Percentiles rank a stretch among this genome's conserved stretches.
These are phyloP conservation scores for Tetramorium bicarinatum DNA, from an alignment of 2,888 invertebrate genomes.

Conservation along the genomic window DNA sequence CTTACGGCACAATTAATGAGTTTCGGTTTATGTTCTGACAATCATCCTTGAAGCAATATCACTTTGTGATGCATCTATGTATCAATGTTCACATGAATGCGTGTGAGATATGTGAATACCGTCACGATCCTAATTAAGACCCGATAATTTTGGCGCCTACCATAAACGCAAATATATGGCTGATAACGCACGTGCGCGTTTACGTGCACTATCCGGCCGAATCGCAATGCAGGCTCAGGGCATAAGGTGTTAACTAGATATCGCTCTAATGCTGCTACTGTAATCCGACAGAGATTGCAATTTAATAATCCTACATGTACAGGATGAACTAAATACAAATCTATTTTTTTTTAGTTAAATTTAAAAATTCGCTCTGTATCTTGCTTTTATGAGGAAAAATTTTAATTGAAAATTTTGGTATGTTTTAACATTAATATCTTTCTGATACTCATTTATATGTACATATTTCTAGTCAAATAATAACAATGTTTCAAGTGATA, in stretches of 20 bases:
- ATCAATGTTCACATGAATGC: slow-evolving; percentile 6
- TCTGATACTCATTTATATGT: background rate
- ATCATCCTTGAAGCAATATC: slow-evolving; percentile 15
- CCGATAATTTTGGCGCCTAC: slow-evolving; percentile 37
- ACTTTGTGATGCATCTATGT: background rate
- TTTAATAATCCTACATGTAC: background rate
- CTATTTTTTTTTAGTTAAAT: slow-evolving; percentile 2
- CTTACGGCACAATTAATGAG: background rate
- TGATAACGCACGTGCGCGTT: slow-evolving; percentile 33
- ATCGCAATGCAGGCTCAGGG: slow-evolving; percentile 15
- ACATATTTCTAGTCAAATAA: slow-evolving; percentile 8
- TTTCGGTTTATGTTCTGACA: background rate
- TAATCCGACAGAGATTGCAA: slow-evolving; percentile 18
- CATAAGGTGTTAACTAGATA: slow-evolving; percentile 32
- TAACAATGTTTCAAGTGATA: background rate
- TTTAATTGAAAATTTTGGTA: background rate
- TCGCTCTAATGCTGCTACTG: background rate
- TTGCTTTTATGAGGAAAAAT: background rate
- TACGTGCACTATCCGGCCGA: slow-evolving; percentile 11
- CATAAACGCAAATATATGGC: slow-evolving; percentile 39
- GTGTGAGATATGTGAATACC: slow-evolving; percentile 30
- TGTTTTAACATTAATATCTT: slow-evolving; percentile 6
- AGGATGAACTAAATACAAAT: background rate
- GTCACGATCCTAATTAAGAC: slow-evolving; percentile 35
- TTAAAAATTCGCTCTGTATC: background rate